phyloP scores from a whole-genome alignment of 37 sponge, comb jelly and placozoan genomes.

The Chondrilla cf. caribensis region DNA sequence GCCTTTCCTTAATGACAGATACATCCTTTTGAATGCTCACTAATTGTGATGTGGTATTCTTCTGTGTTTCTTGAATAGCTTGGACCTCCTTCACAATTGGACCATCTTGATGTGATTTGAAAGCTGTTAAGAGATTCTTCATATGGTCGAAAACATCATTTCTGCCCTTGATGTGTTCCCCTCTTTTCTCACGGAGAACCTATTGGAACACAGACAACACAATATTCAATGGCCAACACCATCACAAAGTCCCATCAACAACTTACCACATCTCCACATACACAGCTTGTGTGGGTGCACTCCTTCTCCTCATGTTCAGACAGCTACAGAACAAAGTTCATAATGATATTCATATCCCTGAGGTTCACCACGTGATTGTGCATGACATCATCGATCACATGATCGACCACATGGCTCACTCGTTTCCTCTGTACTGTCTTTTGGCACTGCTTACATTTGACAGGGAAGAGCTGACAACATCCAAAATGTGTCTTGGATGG shows the following conservation, averaged over 20 bases:
- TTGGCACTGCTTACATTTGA: too few relatives aligned
- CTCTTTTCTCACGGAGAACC: not conserved
- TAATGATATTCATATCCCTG: not conserved
- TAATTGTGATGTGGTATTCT: not conserved
- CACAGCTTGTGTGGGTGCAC: not conserved
- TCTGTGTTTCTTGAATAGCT: not conserved
- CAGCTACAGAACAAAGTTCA: not conserved
- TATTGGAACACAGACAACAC: not conserved
- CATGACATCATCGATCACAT: not conserved
- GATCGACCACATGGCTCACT: not conserved
- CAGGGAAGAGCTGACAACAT: too few relatives aligned
- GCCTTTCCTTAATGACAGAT: not conserved
- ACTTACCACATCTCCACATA: conserved; percentile 4
- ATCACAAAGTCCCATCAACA: not conserved
- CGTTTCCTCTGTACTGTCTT: too few relatives aligned
- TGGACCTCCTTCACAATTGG: not conserved
- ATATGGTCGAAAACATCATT: not conserved
- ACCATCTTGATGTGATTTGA: too few relatives aligned
- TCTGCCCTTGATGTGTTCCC: not conserved
- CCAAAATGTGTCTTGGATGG: too few relatives aligned
- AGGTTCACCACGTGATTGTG: too few relatives aligned
- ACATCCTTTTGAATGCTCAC: not conserved
- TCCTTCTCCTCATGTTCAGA: not conserved
- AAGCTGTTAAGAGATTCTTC: not conserved
- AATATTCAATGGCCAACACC: not conserved